Evolutionary conservation across 2,113 vertebrate species (phyloP).

Genomic region (Falcunculus frontatus): DNA sequence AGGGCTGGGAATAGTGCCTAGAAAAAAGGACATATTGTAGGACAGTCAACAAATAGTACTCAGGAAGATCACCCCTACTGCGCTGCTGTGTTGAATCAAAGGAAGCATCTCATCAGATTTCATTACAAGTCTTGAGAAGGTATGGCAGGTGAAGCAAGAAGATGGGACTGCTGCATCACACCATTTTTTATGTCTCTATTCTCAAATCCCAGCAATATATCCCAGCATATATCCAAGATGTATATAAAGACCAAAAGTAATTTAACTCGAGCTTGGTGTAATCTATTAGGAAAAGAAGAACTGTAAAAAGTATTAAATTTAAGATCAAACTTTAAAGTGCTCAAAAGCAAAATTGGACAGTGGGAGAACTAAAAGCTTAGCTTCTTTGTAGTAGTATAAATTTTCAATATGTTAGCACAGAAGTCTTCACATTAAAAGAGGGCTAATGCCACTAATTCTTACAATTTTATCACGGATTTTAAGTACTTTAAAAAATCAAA

Average conservation of each 20-base stretch:
- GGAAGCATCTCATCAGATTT: neutral
- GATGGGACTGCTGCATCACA: neutral
- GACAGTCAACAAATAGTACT: neutral
- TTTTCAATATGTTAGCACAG: neutral
- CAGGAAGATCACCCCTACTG: neutral
- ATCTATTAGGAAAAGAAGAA: neutral
- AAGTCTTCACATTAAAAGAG: neutral
- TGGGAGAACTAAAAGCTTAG: neutral
- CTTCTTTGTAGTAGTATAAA: neutral
- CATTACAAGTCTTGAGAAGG: neutral
- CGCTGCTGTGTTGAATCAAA: neutral
- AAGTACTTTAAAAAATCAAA: neutral
- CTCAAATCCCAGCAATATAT: neutral
- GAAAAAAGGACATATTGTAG: neutral
- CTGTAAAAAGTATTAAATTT: neutral
- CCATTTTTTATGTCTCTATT: neutral
- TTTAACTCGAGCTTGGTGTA: neutral
- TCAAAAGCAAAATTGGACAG: neutral
- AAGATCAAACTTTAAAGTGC: neutral
- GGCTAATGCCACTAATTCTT: neutral
- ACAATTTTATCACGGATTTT: neutral
- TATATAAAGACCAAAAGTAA: neutral
- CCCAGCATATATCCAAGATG: neutral
- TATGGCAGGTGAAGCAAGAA: neutral
- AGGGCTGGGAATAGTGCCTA: neutral